These are phyloP conservation scores for Parazoanthus atlanticus DNA, from an alignment of 92 coral and sea anemone genomes.

Conservation along the genomic window DNA sequence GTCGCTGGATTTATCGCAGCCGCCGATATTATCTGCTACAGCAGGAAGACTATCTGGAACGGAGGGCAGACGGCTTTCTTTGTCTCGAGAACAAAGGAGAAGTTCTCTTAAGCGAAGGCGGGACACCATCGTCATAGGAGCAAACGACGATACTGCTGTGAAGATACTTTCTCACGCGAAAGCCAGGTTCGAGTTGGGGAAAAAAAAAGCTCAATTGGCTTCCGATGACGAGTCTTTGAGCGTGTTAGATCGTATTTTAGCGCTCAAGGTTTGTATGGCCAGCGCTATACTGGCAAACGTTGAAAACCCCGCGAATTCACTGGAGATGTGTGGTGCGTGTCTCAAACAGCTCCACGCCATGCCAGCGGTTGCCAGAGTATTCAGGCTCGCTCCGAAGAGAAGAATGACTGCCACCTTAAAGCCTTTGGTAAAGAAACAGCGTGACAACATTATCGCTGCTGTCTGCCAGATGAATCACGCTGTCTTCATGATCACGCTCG, in stretches of 20 bases:
- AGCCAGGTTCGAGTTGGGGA: slow-evolving; percentile 19
- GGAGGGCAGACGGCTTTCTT: not conserved
- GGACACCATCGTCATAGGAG: not conserved
- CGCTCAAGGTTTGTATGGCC: slow-evolving; percentile 21
- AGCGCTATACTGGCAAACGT: slow-evolving; percentile 1
- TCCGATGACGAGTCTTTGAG: slow-evolving; percentile 23
- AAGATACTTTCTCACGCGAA: slow-evolving; percentile 16
- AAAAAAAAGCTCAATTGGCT: slow-evolving; percentile 16
- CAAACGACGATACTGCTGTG: not conserved
- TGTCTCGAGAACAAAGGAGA: not conserved
- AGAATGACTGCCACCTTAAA: not conserved
- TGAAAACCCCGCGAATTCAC: not conserved
- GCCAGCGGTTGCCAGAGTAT: slow-evolving; percentile 18
- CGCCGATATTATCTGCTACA: not conserved
- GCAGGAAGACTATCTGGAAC: not conserved
- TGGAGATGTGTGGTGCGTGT: slow-evolving; percentile 12
- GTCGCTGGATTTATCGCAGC: not conserved
- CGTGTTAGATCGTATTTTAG: slow-evolving; percentile 25
- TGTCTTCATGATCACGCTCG: slow-evolving; percentile 37
- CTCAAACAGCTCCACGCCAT: slow-evolving; percentile 4
- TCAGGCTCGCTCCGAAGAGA: not conserved
- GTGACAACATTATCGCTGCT: slow-evolving; percentile 11
- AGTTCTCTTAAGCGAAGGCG: not conserved
- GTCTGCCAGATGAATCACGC: slow-evolving; percentile 40
- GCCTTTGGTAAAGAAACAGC: slow-evolving; percentile 6